Base-by-base conservation (phyloP, 2,888 invertebrate genomes). In the Alentia gelatinosa region DNA sequence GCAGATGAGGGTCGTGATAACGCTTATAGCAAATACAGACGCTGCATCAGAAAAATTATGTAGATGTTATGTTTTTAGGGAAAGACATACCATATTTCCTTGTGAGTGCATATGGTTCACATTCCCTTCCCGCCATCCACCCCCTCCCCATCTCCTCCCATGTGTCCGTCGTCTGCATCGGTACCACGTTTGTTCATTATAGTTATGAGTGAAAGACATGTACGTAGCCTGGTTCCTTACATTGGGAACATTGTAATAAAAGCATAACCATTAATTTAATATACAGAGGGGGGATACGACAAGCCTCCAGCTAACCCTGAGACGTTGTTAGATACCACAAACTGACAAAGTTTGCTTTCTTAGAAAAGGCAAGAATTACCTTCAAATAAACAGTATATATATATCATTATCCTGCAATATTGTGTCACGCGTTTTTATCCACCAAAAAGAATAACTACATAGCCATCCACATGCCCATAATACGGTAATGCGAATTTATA, bases 291-390 rank as follows among this genome's bases (percentile, higher is more conserved):
- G 39, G 23, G 19, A 26, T 79, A n/a, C 12, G 39, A 79, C 35
- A 30, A 74, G 19, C 39, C 37, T 39, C 79, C 35, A 39, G 79
- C 12, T 33, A 79, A 79, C 79, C 79, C 35, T 35, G 7, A 30
- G 9, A 79, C 37, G 37, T 79, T 79, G 39, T 39, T 79, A 79
- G 39, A 79, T 7, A 79, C 79, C 37, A 79, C 79, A 35, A 79
- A 12, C 79, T 79, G 39, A 39, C 35, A 1, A n/a, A 35, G 39
- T 79, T 79, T 79, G 79, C 79, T 79, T 79, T 79, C 79, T 79
- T 79, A 79, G 79, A 79, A 79, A 79, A 37, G 79, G 79, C 79
- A 79, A 79, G 79, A 35, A 79, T 79, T 79, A 79, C 37, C 79
- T 79, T 79, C 39, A 79, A 79, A 79, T 79, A 79, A 79, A 79